Percentiles rank a stretch among this genome's conserved stretches.
These are phyloP conservation scores for Eira barbara DNA, from an alignment of 2,113 vertebrate genomes.

Conservation along the genomic window DNA sequence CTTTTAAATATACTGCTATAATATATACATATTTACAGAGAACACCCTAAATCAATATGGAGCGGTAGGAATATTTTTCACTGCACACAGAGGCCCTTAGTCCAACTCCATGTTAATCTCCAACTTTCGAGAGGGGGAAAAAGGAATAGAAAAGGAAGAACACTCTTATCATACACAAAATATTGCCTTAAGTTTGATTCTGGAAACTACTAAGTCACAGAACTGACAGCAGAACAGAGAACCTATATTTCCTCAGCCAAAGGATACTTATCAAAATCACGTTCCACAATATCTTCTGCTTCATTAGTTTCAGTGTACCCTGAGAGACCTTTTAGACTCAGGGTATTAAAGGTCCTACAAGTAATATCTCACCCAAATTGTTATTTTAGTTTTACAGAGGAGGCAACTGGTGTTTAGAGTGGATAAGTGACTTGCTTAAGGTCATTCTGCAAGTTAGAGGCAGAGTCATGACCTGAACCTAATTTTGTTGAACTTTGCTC, in stretches of 20 bases:
- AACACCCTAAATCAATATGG: not conserved
- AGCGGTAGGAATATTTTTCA: not conserved
- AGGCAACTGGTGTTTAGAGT: not conserved
- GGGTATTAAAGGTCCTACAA: not conserved
- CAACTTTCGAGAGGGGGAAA: not conserved
- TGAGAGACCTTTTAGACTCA: not conserved
- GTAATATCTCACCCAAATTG: not conserved
- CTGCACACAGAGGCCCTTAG: not conserved
- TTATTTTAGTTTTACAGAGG: not conserved
- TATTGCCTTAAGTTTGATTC: not conserved
- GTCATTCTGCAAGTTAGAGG: not conserved
- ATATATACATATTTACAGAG: not conserved
- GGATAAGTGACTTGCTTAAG: not conserved
- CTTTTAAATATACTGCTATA: not conserved
- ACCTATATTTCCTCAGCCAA: not conserved
- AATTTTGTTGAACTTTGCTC: not conserved
- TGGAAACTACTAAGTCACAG: not conserved
- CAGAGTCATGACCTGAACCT: not conserved
- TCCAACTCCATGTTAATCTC: not conserved
- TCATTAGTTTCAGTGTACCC: not conserved
- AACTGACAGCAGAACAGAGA: conserved; percentile 6
- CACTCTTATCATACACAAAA: not conserved
- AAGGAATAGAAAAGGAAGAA: not conserved
- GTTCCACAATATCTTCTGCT: not conserved
- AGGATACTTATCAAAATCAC: not conserved